Evolutionary conservation across 1,140 invertebrate species (phyloP), one percentile per base, ranked within the genome.

Genomic region (Drosophila saltans): DNA sequence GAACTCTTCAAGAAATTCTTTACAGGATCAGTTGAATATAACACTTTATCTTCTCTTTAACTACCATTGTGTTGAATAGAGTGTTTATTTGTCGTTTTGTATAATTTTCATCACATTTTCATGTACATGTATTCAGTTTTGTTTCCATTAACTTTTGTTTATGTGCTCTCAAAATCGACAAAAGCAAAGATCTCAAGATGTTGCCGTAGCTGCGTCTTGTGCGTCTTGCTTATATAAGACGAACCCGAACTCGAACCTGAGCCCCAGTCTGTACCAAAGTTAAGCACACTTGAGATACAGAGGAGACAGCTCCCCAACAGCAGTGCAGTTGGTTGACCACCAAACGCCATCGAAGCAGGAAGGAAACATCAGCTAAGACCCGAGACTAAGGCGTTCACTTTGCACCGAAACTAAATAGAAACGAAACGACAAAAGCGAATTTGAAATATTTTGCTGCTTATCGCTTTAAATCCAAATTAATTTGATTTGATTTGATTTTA

Each of bases 281-380:
- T 63, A 66, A 63, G 52, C 67, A 67, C 2, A 67, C 69, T 48
- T 63, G 41, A 63, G 41, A 7, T 33, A 26, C 45, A 26, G 41
- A 63, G 61, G 61, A 63, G 61, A 63, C 26, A 33, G 61, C 16
- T 28, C 40, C 61, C 61, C 26, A 41, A 11, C 24, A n/a, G 33
- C 16, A 21, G 40, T 45, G 56, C 8, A 26, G 62, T 40, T 24
- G 41, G 45, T 43, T 61, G 72, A 45, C 55, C 64, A 60, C 43
- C 40, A 52, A 67, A 30, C 33, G 56, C 21, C 21, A 24, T 30
- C 24, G 33, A 36, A 66, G 61, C 70, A 77, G 74, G 77, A 80
- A 69, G 77, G 52, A 66, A 73, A 41, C 66, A 8, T 36, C 21
- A 36, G 63, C 28, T 36, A 55, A 36, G 24, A 52, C 21, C 21